Evolutionary conservation across 2,888 invertebrate genomes (phyloP), one percentile per base, ranked within the genome.

Genomic region (Ecliptopera silaceata): DNA sequence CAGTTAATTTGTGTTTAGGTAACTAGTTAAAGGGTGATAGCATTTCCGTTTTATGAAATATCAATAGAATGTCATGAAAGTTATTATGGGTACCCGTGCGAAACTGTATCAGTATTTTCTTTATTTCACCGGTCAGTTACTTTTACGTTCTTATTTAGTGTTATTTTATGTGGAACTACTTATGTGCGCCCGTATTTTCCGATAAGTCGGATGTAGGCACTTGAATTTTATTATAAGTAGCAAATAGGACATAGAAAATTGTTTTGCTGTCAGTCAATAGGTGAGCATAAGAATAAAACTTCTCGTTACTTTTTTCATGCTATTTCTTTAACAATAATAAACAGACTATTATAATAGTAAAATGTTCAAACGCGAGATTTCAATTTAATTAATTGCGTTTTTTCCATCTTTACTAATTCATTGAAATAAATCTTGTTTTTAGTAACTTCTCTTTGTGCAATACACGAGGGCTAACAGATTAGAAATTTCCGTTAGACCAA

Each of bases 401-500:
- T 36, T 36, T 13, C 34, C 12, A 17, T 38, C 6, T 5, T 47
- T 53, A 55, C 48, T 60, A 64, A 67, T 69, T 64, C 63, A 64
- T 71, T 68, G 65, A 72, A 68, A 70, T 66, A 71, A 68, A 65
- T 65, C 60, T 62, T 63, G 51, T 61, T 58, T 64, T 59, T 57
- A 65, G 55, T 42, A 51, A 65, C 70, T 73, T 74, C 75, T 74
- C 72, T 66, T 69, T 59, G 61, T 71, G 69, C 67, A 72, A 71
- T 72, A 71, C 71, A 70, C 69, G 65, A 67, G 69, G 77, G 76
- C 75, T 81, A 84, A 80, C 79, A 79, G 81, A 85, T 84, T 84
- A 84, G 77, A 78, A 79, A 82, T 79, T 81, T 79, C 78, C 78
- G 77, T 80, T 81, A 76, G 72, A 71, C 76, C 71, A 78, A 81